phyloP scores from a whole-genome alignment of 2,888 invertebrate species.

The Torymus texanus region DNA sequence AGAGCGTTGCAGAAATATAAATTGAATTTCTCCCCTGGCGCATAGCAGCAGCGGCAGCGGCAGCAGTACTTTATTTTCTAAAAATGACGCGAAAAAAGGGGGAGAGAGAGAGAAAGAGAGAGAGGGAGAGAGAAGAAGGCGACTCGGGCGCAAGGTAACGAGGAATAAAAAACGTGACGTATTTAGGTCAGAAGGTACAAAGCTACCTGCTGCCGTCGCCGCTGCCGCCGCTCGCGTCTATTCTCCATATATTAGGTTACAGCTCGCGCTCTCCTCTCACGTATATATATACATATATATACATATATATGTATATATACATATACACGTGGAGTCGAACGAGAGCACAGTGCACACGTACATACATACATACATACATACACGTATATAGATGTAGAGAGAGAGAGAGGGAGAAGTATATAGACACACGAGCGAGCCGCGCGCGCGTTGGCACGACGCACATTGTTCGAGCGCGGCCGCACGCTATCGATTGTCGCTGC shows the following conservation, averaged over 20 bases:
- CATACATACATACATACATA: background rate
- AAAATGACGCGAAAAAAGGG: conserved; percentile 18
- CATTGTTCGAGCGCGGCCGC: conserved; percentile 3
- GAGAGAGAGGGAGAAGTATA: background rate
- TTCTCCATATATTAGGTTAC: conserved; percentile 50
- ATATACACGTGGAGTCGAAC: background rate
- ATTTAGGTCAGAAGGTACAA: conserved; percentile 51
- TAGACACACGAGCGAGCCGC: too few species aligned
- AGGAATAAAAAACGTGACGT: conserved; percentile 35
- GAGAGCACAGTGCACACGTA: background rate
- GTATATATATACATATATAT: background rate
- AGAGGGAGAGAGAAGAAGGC: background rate
- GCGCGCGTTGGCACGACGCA: background rate
- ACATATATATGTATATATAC: too few species aligned
- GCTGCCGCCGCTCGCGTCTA: background rate
- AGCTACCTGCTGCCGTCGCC: conserved; percentile 16
- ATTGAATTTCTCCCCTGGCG: conserved; percentile 27
- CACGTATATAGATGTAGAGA: background rate
- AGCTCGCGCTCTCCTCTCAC: background rate
- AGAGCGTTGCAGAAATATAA: conserved; percentile 1
- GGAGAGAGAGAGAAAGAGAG: background rate
- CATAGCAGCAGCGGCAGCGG: too few species aligned
- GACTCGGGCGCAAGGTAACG: background rate
- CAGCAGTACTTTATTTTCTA: conserved; percentile 13
- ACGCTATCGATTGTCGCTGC: conserved; percentile 28